Evolutionary conservation across 2,888 invertebrate genomes (phyloP).

Genomic region (Hydropsyche betteni): DNA sequence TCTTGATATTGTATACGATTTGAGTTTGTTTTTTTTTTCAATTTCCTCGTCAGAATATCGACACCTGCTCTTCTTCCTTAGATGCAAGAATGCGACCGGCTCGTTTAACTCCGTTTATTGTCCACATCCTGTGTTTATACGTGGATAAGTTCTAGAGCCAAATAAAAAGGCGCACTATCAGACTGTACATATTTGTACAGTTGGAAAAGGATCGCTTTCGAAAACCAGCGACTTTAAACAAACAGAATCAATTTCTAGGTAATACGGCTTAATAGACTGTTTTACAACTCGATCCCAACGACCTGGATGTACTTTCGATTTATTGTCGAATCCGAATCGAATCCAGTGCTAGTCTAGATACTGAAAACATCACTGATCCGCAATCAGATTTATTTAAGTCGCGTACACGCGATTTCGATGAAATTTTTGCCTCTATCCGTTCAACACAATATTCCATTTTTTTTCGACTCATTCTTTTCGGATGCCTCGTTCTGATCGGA

Average conservation of each 20-base stretch:
- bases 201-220: not conserved
- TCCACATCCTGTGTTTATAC: conserved; percentile 34
- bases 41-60: not conserved
- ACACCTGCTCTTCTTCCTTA: conserved; percentile 29
- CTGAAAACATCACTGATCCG: conserved; percentile 1
- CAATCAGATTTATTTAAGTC: conserved; percentile 17
- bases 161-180: conserved; percentile 22
- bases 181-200: conserved; percentile 26
- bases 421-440: conserved; percentile 9
- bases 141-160: not conserved
- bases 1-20: not conserved
- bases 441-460: conserved; percentile 1
- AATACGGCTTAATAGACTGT: too few relatives aligned
- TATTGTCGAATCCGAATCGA: too few relatives aligned
- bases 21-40: not conserved
- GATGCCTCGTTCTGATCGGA: conserved; percentile 19
- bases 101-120: conserved; percentile 33
- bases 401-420: not conserved
- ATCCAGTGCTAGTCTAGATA: not conserved
- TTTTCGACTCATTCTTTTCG: not conserved
- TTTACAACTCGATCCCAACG: too few relatives aligned
- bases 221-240: too few relatives aligned
- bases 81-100: not conserved
- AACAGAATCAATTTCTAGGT: too few relatives aligned
- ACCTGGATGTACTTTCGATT: too few relatives aligned